Base-by-base conservation (phyloP, 2,888 invertebrate species). In the Cheilosia pagana region DNA sequence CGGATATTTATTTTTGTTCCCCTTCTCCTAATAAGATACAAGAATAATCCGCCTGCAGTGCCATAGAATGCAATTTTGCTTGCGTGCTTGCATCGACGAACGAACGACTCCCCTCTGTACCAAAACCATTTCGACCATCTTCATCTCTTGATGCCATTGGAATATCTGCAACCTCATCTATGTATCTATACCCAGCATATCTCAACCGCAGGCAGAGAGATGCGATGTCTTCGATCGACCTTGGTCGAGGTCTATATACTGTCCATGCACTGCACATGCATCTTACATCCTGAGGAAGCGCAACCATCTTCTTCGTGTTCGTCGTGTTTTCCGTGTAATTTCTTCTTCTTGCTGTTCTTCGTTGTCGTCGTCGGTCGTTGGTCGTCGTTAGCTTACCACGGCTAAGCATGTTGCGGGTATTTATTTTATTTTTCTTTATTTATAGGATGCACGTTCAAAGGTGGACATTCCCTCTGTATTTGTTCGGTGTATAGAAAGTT, bases 181-280 rank as follows among this genome's bases (percentile, higher is more conserved):
- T 76, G 76, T 63, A 71, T 79, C 79, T 79, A 60, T 74, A 57
- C 53, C 23, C 35, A 41, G 53, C 67, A 5, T 16, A 74, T 55
- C 65, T 35, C 35, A 62, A 67, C 79, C 71, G 60, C 78, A 78
- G 67, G 60, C 78, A 78, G 67, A 45, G 31, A 62, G 65, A 72
- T 50, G 70, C 41, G 74, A 81, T 57, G 81, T 81, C 83, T 83
- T 79, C 83, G 79, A 65, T 83, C 83, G 83, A 83, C 83, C 83
- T 83, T 83, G 83, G 83, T 83, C 83, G 83, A 74, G 79, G 83
- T 83, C 83, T 79, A 83, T 63, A 82, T 75, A 75, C 21, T 23
- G 74, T 35, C 35, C 35, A 35, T 59, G 65, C 77, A 82, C 63
- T 43, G 67, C 78, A 68, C 71, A 74, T 78, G 72, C 70, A 76